Base-by-base conservation (phyloP, 2,797 vertebrate genomes). In the Morus bassanus region DNA sequence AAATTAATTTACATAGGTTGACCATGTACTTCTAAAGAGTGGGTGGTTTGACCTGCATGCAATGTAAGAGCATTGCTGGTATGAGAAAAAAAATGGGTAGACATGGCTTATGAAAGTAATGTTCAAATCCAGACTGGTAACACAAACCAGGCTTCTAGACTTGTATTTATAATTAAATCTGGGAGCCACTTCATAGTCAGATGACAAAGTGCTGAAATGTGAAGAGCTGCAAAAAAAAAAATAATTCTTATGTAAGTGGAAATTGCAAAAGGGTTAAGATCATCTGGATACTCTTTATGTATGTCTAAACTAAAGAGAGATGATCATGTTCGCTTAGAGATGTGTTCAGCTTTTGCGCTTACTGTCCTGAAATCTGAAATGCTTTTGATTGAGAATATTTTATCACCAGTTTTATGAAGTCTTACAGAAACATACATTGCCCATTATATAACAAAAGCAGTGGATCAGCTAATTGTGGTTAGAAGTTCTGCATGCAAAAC, bases 201-300 rank as follows among this genome's bases (percentile, higher is more conserved):
- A 73, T 84, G 59, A 94, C 76, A 93, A 80, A 86, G 54, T 94
- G 83, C 54, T 93, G 56, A 95, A 90, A 90, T 57, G 39, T 68
- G 22, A 48, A 86, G 24, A 79, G 19, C 21, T 91, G 23, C 2
- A 88, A 85, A 74, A 45, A 93, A 41, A 72, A 30, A 27, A 5
- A 81, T 11, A 67, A 65, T 56, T 73, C 53, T 91, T 80, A 72
- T 25, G 4, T 70, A 84, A 84, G 39, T 81, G 13, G n/a, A 93
- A 88, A 70, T 64, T 76, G 21, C 24, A 48, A 79, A 92, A 87
- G 45, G 31, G 16, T 88, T 82, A 76, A 89, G 70, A 79, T 89
- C 3, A 57, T 76, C 72, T 77, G 53, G 14, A 39, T 91, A 21
- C 17, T 79, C 19, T 72, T 87, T 59, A 7, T 48, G 81, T 73